phyloP scores from a whole-genome alignment of 2,797 vertebrate species.

The Microctenopoma stevenorrisi region DNA sequence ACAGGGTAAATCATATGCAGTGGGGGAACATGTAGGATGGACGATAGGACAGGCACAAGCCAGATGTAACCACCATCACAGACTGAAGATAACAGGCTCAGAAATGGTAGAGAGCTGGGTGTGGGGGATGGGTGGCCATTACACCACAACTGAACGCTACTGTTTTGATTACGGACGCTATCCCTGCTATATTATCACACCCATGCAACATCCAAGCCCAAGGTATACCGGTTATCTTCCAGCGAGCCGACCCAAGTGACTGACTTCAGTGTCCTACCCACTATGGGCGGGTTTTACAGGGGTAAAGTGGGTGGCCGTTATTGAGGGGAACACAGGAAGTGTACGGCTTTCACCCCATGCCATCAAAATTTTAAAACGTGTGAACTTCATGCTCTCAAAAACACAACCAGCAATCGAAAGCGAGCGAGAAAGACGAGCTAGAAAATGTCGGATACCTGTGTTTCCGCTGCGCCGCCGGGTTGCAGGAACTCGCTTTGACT shows the following conservation, averaged over 20 bases:
- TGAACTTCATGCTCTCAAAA: constrained; percentile 83
- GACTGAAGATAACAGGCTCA: constrained; percentile 52
- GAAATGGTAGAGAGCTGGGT: constrained; percentile 43
- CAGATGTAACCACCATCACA: constrained; percentile 26
- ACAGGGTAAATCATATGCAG: constrained; percentile 3
- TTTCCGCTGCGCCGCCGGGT: constrained; percentile 85
- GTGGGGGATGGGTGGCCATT: constrained; percentile 77
- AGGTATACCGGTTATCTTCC: constrained; percentile 70
- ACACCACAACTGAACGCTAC: constrained; percentile 62
- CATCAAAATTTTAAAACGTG: constrained; percentile 87
- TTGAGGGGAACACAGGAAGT: constrained; percentile 94
- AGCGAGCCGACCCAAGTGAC: constrained; percentile 88
- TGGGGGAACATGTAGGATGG: constrained; percentile 15
- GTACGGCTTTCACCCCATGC: constrained; percentile 86
- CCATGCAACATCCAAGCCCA: constrained; percentile 33
- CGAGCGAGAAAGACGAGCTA: constrained; percentile 73
- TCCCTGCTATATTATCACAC: constrained; percentile 15
- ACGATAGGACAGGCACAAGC: constrained; percentile 36
- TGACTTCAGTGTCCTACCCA: constrained; percentile 98
- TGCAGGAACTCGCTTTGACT: constrained; percentile 95
- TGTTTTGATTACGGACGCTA: constrained; percentile 59
- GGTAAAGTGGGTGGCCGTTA: constrained; percentile 96
- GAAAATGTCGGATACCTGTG: constrained; percentile 84
- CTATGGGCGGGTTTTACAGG: constrained; percentile 94
- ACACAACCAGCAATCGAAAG: constrained; percentile 68